These are phyloP conservation scores for Dasyurus viverrinus DNA, from an alignment of 2,113 vertebrate genomes.

Conservation along the genomic window DNA sequence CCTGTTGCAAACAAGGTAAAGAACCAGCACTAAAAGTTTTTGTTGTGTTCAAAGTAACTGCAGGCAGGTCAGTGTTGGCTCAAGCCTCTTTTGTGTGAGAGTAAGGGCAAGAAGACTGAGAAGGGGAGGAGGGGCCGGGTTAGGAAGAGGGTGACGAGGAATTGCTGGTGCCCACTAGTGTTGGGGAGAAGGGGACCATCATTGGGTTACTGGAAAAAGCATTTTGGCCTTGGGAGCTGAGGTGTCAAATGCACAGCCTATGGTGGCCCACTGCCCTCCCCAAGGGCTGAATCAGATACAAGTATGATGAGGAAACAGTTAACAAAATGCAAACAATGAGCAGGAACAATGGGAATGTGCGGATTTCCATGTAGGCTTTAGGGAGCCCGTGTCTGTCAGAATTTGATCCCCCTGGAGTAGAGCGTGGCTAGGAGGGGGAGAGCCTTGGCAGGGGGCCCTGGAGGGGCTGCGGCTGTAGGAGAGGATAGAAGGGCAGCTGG, in stretches of 20 bases:
- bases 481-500: not conserved
- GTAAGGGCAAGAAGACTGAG: not conserved
- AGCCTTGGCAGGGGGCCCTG: no score
- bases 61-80: not conserved
- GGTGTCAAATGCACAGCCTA: not conserved
- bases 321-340: not conserved
- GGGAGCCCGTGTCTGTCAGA: not conserved
- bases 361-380: not conserved
- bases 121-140: not conserved
- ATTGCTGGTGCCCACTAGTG: not conserved
- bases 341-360: not conserved
- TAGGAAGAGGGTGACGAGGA: not conserved
- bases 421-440: no score
- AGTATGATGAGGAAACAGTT: not conserved
- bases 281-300: not conserved
- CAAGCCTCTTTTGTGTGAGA: not conserved
- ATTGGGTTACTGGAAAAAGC: not conserved
- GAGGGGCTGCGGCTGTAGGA: not conserved
- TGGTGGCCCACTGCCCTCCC: not conserved
- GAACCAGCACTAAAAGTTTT: not conserved
- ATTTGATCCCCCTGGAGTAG: not conserved
- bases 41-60: not conserved
- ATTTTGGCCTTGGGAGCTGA: not conserved
- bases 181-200: not conserved
- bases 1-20: not conserved